Conservation (phyloP, 2,888 invertebrate genomes). For the Druceiella hillmani region DNA sequence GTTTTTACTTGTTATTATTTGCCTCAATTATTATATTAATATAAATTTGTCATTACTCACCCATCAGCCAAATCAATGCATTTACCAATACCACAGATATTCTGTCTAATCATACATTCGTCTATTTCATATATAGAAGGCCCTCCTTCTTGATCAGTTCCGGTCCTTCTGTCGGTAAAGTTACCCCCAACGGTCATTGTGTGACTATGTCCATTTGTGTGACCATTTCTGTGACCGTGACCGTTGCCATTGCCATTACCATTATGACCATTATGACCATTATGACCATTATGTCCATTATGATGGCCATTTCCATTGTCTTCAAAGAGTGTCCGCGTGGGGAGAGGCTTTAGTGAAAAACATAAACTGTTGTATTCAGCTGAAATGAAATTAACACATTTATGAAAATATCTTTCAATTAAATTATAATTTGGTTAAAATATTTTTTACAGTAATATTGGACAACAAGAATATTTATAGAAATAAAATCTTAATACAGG, state of each 20-base stretch:
- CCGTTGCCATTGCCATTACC: conserved; percentile 12
- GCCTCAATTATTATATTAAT: conserved; percentile 1
- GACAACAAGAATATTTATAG: too few relatives aligned
- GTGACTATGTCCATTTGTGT: too few relatives aligned
- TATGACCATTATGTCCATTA: conserved; percentile 4
- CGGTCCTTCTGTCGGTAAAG: conserved; percentile 20
- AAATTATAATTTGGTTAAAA: too few relatives aligned
- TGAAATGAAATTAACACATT: conserved; percentile 30
- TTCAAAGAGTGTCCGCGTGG: too few relatives aligned
- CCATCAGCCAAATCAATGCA: conserved; percentile 71
- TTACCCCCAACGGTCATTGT: too few relatives aligned
- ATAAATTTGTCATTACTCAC: conserved; percentile 24
- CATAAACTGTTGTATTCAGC: conserved; percentile 59
- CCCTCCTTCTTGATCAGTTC: conserved; percentile 25
- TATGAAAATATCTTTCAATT: background rate
- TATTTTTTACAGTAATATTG: too few relatives aligned
- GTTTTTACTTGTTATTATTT: background rate
- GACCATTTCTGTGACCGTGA: too few relatives aligned
- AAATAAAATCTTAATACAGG: too few relatives aligned
- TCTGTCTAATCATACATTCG: conserved; percentile 70
- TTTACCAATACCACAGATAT: conserved; percentile 69
- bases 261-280: conserved; percentile 6
- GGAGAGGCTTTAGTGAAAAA: too few relatives aligned
- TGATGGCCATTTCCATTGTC: conserved; percentile 5
- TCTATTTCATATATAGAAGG: conserved; percentile 52